Evolutionary conservation across 1,140 invertebrate genomes (phyloP).

Genomic region (Leguminivora glycinivorella): DNA sequence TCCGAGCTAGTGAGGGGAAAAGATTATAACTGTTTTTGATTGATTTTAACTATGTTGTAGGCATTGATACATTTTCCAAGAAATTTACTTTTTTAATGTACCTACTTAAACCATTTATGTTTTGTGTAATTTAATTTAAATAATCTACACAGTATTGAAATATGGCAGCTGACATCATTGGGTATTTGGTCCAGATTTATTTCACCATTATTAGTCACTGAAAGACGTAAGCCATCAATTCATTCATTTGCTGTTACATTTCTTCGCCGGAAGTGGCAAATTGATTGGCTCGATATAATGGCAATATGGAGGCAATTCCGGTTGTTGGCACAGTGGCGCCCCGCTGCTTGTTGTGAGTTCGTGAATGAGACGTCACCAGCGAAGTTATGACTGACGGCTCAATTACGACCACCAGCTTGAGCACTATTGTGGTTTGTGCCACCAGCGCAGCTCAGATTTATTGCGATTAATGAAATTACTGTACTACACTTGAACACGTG

Average conservation of each 20-base stretch:
- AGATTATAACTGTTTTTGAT: no score
- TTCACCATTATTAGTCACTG: neutral
- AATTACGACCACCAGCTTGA: conserved; percentile 43
- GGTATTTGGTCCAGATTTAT: neutral
- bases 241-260: neutral
- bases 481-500: conserved; percentile 13
- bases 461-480: conserved; percentile 29
- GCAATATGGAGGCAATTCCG: conserved; percentile 59
- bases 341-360: conserved; percentile 66
- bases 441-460: conserved; percentile 33
- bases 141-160: no score
- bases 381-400: conserved; percentile 59
- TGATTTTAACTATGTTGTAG: no score
- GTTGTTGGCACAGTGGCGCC: conserved; percentile 48
- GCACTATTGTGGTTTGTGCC: neutral
- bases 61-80: no score
- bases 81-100: no score
- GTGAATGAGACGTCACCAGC: conserved; percentile 61
- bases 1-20: no score
- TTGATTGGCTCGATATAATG: conserved; percentile 54
- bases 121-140: no score
- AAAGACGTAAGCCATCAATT: neutral
- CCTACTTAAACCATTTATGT: no score
- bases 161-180: neutral
- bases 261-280: conserved; percentile 51